Evolutionary conservation across 1,140 invertebrate genomes (phyloP), one percentile per base, ranked within the genome.

Genomic region (Drosophila suzukii): DNA sequence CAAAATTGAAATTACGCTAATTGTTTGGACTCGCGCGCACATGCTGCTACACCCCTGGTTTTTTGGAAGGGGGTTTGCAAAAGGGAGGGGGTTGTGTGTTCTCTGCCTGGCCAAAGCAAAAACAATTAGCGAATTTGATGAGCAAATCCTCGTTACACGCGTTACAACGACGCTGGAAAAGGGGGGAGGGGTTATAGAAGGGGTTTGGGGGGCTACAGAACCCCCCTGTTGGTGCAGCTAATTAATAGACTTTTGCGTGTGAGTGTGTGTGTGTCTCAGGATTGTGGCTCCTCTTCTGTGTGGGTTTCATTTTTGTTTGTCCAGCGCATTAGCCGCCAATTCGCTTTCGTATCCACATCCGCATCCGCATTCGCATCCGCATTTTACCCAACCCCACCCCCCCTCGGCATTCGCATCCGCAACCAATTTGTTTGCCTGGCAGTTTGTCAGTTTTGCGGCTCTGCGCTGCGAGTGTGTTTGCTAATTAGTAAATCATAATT

Each of bases 1-100:
- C 83, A 83, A 90, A 91, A 91, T 90, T 91, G 78, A 91, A 91
- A 91, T 91, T 91, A 91, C 90, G 90, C 90, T 91, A 91, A 91
- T 91, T 91, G 90, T 91, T 89, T 91, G 90, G 66, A 71, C 63
- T 54, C 56, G 44, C 32, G 44, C 32, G 55, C 30, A 39, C 12
- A 32, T 51, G n/a, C 43, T 47, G 51, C 27, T 63, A 57, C 38
- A 60, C 55, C 55, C 30, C 12, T 43, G 11, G 0, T 7, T 11
- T 11, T 17, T 30, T 56, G 10, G 0, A 50, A 59, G 8, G 46
- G 11, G 46, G 17, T 17, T 13, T 5, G 0, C n/a, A n/a, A n/a
- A 27, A 38, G 11, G 13, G 46, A n/a, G n/a, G 47, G 5, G 59
- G 3, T 20, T 34, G 27, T 53, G 57, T 30, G 38, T 4, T 46